Evolutionary conservation across 1,140 invertebrate genomes (phyloP).

Genomic region (Pseudomyrmex pallidus): DNA sequence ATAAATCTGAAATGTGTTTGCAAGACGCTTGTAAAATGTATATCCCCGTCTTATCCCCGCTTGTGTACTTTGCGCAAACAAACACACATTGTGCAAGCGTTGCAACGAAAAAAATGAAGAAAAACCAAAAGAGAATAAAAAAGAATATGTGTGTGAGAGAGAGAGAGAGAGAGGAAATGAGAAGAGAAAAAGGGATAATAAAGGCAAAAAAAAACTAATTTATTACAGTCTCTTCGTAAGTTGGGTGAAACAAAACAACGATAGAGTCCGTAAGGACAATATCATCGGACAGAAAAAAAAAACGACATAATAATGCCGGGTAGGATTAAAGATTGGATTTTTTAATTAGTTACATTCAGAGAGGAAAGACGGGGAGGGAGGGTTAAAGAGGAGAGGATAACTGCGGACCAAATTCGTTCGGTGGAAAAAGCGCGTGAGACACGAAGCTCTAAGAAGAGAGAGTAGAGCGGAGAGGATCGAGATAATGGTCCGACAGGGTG

Average conservation of each 20-base stretch:
- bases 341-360: constrained; percentile 61
- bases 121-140: not conserved
- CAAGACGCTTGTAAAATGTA: not conserved
- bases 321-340: constrained; percentile 56
- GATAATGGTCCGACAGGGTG: not conserved
- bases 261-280: constrained; percentile 33
- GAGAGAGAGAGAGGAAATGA: not conserved
- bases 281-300: constrained; percentile 58
- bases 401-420: constrained; percentile 12
- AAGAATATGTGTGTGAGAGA: too few relatives aligned
- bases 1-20: too few relatives aligned
- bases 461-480: not conserved
- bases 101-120: not conserved
- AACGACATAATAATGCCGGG: constrained; percentile 52
- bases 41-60: not conserved
- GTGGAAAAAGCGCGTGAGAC: constrained; percentile 2
- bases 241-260: constrained; percentile 45
- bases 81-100: constrained; percentile 8
- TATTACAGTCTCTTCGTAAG: constrained; percentile 41
- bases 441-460: not conserved
- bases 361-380: too few relatives aligned
- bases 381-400: not conserved
- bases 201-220: constrained; percentile 58
- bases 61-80: not conserved
- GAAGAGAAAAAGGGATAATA: constrained; percentile 26